Conservation (phyloP, 1,140 invertebrate species). For the Scylla paramamosain region DNA sequence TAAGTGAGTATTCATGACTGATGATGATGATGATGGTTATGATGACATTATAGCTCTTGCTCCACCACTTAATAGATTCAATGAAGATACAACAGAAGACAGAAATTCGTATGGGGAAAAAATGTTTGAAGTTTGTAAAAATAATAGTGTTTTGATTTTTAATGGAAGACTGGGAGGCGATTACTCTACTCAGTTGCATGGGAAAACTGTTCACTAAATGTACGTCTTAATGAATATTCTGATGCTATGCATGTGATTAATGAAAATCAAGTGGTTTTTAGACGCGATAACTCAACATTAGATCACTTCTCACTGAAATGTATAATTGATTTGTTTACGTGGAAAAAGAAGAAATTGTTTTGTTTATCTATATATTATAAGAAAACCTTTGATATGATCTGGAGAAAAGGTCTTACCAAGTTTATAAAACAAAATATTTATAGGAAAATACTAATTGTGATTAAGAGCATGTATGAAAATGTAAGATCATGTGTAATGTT, state of each 20-base stretch:
- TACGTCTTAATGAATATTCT: background rate
- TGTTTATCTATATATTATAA: background rate
- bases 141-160: background rate
- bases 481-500: background rate
- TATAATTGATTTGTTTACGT: constrained; percentile 26
- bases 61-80: background rate
- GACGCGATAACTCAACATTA: background rate
- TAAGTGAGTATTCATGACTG: background rate
- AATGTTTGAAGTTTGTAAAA: constrained; percentile 4
- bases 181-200: background rate
- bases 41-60: background rate
- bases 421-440: background rate
- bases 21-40: background rate
- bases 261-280: background rate
- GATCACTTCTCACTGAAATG: background rate
- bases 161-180: background rate
- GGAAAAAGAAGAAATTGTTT: background rate
- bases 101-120: constrained; percentile 3
- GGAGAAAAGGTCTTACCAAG: background rate
- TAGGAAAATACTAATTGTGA: background rate
- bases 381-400: background rate
- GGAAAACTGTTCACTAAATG: background rate
- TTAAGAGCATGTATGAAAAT: background rate
- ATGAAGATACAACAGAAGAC: background rate
- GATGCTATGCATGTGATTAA: constrained; percentile 17